Evolutionary conservation across 2,113 vertebrate genomes (phyloP).

Genomic region (Tricholaema leucomelas): DNA sequence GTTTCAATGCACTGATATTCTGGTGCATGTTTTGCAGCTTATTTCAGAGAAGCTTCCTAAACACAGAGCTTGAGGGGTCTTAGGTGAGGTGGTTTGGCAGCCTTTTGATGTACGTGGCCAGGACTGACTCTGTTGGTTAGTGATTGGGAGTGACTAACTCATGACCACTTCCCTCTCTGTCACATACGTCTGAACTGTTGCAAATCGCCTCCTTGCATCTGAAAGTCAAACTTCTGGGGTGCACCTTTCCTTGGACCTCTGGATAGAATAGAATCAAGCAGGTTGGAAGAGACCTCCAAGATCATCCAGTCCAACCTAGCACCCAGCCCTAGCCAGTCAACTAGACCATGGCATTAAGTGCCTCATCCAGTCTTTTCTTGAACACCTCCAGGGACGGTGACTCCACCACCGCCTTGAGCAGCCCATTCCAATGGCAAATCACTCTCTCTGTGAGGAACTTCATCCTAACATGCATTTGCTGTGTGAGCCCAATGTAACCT

Average conservation of each 20-base stretch:
- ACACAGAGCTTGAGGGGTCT: neutral
- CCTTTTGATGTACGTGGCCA: neutral
- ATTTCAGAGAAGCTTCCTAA: neutral
- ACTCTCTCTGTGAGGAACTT: too few relatives aligned
- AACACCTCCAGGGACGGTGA: too few relatives aligned
- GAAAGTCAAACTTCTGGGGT: neutral
- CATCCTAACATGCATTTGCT: accelerated
- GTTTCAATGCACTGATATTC: neutral
- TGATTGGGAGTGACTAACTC: neutral
- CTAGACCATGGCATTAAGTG: too few relatives aligned
- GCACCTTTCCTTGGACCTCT: neutral
- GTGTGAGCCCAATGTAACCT: neutral
- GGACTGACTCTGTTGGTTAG: neutral
- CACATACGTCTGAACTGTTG: neutral
- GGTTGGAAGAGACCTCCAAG: too few relatives aligned
- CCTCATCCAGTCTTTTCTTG: too few relatives aligned
- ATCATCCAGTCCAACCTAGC: too few relatives aligned
- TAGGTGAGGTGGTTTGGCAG: neutral
- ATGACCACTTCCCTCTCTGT: accelerated
- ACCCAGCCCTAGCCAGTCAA: too few relatives aligned
- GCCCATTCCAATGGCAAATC: too few relatives aligned
- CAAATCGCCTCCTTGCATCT: neutral
- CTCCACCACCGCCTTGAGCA: too few relatives aligned
- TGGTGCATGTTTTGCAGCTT: neutral
- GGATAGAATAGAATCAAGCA: too few relatives aligned